These are phyloP conservation scores for Salmo trutta DNA, from an alignment of 2,797 vertebrate species.

Conservation along the genomic window DNA sequence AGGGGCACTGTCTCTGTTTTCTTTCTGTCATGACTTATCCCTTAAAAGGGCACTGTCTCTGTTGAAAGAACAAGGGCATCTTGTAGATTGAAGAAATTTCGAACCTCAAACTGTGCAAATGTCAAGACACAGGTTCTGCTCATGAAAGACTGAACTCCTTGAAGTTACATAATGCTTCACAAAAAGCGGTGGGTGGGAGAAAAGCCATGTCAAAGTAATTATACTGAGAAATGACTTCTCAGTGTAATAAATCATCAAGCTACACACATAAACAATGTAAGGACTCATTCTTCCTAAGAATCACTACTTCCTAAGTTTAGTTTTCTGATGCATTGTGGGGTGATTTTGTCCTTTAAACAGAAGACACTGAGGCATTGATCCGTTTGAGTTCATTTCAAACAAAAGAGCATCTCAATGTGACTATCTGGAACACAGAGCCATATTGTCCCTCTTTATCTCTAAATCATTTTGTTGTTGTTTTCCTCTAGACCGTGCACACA, in stretches of 20 bases:
- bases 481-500: constrained; percentile 35
- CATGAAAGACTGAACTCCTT: not conserved
- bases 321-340: not conserved
- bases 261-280: constrained; percentile 33
- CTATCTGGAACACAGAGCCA: not conserved
- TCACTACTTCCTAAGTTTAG: not conserved
- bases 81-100: constrained; percentile 30
- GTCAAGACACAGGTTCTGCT: not conserved
- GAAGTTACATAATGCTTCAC: not conserved
- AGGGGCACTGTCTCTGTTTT: constrained; percentile 55
- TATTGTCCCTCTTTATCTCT: constrained; percentile 32
- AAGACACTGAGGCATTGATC: constrained; percentile 4
- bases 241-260: constrained; percentile 46
- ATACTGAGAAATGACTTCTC: constrained; percentile 36
- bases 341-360: constrained; percentile 12
- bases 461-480: constrained; percentile 38
- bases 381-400: not conserved
- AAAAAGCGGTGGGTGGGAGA: not conserved
- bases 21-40: constrained; percentile 50
- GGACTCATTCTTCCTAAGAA: constrained; percentile 22
- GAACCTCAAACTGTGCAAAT: constrained; percentile 8
- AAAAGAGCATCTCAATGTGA: constrained; percentile 8
- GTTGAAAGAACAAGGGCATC: constrained; percentile 22
- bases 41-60: constrained; percentile 67
- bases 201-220: not conserved